phyloP scores from a whole-genome alignment of 2,888 invertebrate genomes.

The Agriopis leucophaearia region DNA sequence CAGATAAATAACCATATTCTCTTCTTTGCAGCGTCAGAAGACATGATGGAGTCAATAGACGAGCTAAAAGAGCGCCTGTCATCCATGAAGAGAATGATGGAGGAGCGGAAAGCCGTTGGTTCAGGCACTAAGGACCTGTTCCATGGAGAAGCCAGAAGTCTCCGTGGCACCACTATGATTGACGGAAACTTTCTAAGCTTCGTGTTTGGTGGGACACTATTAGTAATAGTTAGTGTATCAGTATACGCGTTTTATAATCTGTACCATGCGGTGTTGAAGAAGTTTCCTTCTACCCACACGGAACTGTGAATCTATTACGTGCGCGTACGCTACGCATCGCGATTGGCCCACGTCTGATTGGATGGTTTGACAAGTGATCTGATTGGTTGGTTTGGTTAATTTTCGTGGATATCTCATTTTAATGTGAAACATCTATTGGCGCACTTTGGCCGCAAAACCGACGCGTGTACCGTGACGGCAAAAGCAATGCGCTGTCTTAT shows the following conservation, averaged over 20 bases:
- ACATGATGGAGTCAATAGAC: constrained; percentile 91
- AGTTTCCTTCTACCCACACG: constrained; percentile 93
- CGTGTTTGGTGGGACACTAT: constrained; percentile 92
- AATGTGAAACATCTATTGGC: too few relatives aligned
- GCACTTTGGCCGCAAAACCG: too few relatives aligned
- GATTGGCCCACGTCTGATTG: constrained; percentile 45
- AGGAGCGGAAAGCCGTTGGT: constrained; percentile 88
- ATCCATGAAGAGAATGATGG: constrained; percentile 93
- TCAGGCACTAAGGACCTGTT: constrained; percentile 80
- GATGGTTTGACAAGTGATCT: constrained; percentile 13
- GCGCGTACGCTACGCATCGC: constrained; percentile 36
- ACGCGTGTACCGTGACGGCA: too few relatives aligned
- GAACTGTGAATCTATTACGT: constrained; percentile 87
- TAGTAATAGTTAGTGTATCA: constrained; percentile 93
- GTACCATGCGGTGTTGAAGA: constrained; percentile 88
- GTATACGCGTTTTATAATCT: constrained; percentile 95
- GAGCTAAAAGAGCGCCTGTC: constrained; percentile 92
- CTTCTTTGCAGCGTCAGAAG: constrained; percentile 66
- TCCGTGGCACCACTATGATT: constrained; percentile 88
- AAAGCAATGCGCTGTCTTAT: too few relatives aligned
- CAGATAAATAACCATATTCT: not conserved
- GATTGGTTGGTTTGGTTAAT: constrained; percentile 16
- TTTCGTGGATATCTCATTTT: not conserved
- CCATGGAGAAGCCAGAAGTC: constrained; percentile 79
- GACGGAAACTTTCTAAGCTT: constrained; percentile 94